Base-by-base conservation (phyloP, 2,888 invertebrate species). In the Meteorus cinctellus region DNA sequence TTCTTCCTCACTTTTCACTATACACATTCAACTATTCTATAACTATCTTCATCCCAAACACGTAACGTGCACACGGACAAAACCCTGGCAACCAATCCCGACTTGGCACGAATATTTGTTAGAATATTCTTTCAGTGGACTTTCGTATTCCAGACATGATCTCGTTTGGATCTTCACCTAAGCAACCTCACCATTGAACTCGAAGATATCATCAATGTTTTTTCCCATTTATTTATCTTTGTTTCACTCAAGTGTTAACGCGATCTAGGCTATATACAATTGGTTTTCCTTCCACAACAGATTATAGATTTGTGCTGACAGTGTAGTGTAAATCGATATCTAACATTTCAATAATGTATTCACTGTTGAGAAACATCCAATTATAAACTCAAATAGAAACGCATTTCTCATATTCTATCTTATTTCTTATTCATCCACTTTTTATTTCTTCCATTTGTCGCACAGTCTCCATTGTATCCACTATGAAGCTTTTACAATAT, bases 21-120 rank as follows among this genome's bases (percentile, higher is more conserved):
- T 71, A 48, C 51, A 29, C 48, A 63, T 76, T 70, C 29, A 45
- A 19, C 63, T 62, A 63, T 36, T 36, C 67, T 45, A 72, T 34
- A 48, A 45, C 70, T 74, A 82, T 82, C 80, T 77, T 78, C 76
- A 79, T 78, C 78, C 81, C 66, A 75, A 72, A 77, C 82, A 81
- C 82, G 81, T 82, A 80, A 77, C 63, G 76, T 77, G 75, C 73
- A 79, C 74, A 76, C 74, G 73, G 75, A 78, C 77, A 78, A 80
- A 75, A 75, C 76, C 80, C 74, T 72, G 68, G 72, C 75, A 69
- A 72, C 62, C 60, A 74, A 74, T 77, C 71, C 67, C 63, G 67
- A 71, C 66, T 75, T 77, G 77, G 77, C 75, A 77, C 75, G 69
- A 69, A 75, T 74, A 77, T 75, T 77, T 70, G 66, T 31, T 8